Percentiles rank a stretch among this genome's conserved stretches.
Evolutionary conservation across 2,888 invertebrate genomes (phyloP).

Genomic region (Eupsilia transversa): DNA sequence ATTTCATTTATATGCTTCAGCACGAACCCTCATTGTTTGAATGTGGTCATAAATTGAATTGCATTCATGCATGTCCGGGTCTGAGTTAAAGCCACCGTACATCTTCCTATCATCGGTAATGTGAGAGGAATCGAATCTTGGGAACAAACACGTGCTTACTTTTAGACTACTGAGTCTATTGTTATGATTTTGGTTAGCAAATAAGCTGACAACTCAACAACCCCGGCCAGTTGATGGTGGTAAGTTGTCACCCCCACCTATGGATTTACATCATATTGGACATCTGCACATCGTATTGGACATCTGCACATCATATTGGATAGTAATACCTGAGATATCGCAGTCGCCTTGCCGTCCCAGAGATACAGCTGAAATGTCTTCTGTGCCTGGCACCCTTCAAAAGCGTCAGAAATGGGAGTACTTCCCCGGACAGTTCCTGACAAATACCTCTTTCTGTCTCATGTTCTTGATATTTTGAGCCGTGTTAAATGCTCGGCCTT

Average conservation of each 20-base stretch:
- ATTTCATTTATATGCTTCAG: constrained; percentile 57
- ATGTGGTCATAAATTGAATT: constrained; percentile 44
- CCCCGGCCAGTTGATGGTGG: neutral
- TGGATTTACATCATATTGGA: neutral
- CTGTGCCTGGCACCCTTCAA: neutral
- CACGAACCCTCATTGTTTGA: constrained; percentile 54
- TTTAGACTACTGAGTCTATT: neutral
- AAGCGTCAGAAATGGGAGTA: neutral
- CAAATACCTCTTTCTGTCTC: neutral
- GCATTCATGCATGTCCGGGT: constrained; percentile 43
- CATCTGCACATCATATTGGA: neutral
- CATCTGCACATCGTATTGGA: neutral
- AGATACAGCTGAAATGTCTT: neutral
- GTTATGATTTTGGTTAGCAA: neutral
- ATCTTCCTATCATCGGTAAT: constrained; percentile 8
- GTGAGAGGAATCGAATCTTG: constrained; percentile 15
- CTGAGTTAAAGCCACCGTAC: constrained; percentile 1
- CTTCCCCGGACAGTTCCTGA: neutral
- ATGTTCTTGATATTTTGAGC: neutral
- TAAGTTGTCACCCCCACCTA: neutral
- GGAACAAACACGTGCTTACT: neutral
- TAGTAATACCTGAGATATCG: neutral
- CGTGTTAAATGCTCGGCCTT: neutral
- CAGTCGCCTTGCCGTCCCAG: neutral
- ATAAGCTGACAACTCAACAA: neutral